Base-by-base conservation (phyloP, 2,797 vertebrate species). In the Menidia menidia region DNA sequence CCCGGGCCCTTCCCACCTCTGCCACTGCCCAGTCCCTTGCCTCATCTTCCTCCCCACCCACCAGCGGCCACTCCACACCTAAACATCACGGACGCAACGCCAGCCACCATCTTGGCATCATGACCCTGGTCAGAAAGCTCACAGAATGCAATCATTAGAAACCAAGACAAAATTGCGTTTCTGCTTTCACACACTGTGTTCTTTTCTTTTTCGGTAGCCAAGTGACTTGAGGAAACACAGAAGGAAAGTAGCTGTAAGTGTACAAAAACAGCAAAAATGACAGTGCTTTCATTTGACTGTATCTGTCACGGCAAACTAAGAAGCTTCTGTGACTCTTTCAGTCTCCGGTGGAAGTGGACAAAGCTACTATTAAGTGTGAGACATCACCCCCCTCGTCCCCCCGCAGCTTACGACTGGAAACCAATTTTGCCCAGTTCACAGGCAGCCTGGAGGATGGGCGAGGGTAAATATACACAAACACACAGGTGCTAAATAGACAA, bases 331-430 rank as follows among this genome's bases (percentile, higher is more conserved):
- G 32, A 31, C 42, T 75, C 50, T 87, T 92, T 81, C 81, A 99
- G 97, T 97, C 97, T 5, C 97, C 97, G 3, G 95, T 95, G 88
- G 97, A 98, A 89, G 94, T 95, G 90, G 97, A 99, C 89, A 99
- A 98, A 94, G 96, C 97, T 79, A 98, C 97, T 60, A 98, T 99
- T 93, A 97, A 97, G 92, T 99, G 97, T 70, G 97, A 99, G 93
- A 98, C 96, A 0, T 98, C 97, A 4, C 97, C 97, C 1, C 97
- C 97, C 0, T 96, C 97, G 18, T 98, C 97, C 12, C 97, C 97
- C 56, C 95, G 96, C 71, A 96, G 95, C 11, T 88, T 97, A 87
- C 92, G 96, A 52, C 93, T 97, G 71, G 97, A 98, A 92, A 94
- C 96, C 82, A 96, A 96, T 86, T 97, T 97, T 44, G 94, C 95